Evolutionary conservation across 2,113 vertebrate genomes (phyloP).

Genomic region (Crotalus helleri): DNA sequence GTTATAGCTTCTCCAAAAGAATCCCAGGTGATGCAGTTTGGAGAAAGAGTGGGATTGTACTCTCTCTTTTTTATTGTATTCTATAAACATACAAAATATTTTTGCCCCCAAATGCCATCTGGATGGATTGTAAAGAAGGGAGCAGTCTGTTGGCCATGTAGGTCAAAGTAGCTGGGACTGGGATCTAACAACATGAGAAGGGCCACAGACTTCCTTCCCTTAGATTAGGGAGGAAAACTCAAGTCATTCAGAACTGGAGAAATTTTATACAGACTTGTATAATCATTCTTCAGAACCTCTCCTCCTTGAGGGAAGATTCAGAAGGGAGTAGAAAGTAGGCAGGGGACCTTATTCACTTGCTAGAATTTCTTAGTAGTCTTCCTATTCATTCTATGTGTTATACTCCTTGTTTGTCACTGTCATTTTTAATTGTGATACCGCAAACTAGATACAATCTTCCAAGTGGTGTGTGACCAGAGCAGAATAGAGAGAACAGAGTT

Average conservation of each 20-base stretch:
- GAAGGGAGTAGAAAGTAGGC: background rate
- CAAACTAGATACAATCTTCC: background rate
- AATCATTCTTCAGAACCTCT: background rate
- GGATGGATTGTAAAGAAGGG: background rate
- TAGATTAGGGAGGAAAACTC: background rate
- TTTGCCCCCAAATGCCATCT: background rate
- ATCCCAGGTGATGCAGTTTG: background rate
- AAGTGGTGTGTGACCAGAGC: background rate
- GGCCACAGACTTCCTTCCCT: background rate
- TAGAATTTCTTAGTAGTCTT: background rate
- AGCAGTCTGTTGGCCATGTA: background rate
- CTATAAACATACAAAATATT: background rate
- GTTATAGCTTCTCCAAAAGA: background rate
- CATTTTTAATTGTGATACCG: background rate
- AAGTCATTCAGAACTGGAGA: background rate
- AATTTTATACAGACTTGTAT: background rate
- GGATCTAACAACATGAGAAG: background rate
- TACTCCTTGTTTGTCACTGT: background rate
- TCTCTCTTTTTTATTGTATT: background rate
- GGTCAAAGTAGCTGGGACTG: background rate
- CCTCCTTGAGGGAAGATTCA: background rate
- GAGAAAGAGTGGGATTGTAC: background rate
- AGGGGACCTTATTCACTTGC: background rate
- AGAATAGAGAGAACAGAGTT: background rate
- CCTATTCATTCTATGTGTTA: background rate